Evolutionary conservation across 2,797 vertebrate genomes (phyloP), one percentile per base, ranked within the genome.

Genomic region (Myotis vivesi): DNA sequence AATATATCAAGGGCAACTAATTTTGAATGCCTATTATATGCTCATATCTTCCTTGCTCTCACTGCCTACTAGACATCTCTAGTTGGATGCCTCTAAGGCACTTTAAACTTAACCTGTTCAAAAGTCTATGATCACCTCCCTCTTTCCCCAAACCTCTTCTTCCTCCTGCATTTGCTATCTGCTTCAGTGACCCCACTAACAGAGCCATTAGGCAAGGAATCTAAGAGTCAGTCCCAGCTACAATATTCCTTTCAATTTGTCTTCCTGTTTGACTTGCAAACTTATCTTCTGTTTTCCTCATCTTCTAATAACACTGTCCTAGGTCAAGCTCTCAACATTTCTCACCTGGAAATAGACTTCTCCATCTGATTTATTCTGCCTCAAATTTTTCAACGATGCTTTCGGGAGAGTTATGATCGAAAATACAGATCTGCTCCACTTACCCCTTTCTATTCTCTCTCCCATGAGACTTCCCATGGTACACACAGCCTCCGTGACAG

Each of bases 271-370:
- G 23, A 79, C 57, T 92, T 86, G 28, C 11, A 86, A 92, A 36
- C 15, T 13, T 9, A 49, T 49, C 79, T 94, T 87, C 20, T 89
- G 33, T 64, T 36, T 77, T 62, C 13, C 25, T 5, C 23, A 51
- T 38, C 15, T 19, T 13, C 62, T 84, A 62, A 15, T 46, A 41
- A 85, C 2, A 9, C 30, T 55, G 20, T 75, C n/a, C 81, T 55
- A 68, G 91, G n/a, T 75, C 22, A 82, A 64, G 36, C 3, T 83
- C 20, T 89, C 33, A 44, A 28, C 5, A n/a, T 36, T 92, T 68
- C 91, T 92, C 38, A 89, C 64, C 30, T 86, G 44, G 62, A 91
- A 72, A 68, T 46, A 86, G 55, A 92, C 28, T 92, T 22, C 19
- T 13, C 8, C 1, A 41, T 75, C 44, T 93, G 41, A 83, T 64